These are phyloP conservation scores for Cotesia chilonis DNA, from an alignment of 1,140 invertebrate genomes.

Conservation along the genomic window DNA sequence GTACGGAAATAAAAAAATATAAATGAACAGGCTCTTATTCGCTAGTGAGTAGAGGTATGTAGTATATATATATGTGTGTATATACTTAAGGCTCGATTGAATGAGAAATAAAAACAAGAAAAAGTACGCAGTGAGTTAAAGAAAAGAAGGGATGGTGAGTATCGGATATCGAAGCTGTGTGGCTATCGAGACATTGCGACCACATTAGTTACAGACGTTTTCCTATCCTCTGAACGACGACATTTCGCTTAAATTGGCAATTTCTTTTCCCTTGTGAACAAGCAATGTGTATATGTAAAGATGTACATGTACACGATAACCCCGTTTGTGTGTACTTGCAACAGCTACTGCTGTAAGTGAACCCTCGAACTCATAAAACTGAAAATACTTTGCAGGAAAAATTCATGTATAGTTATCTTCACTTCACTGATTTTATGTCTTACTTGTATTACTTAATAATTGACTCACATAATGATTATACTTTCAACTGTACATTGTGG, in stretches of 20 bases:
- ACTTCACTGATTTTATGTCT: no score
- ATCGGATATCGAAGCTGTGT: slow-evolving; percentile 25
- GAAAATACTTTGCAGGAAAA: slow-evolving; percentile 27
- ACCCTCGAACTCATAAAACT: slow-evolving; percentile 28
- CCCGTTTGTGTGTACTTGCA: no score
- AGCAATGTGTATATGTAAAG: background rate
- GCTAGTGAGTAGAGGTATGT: background rate
- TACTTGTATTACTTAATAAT: no score
- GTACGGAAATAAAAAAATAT: no score
- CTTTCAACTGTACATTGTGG: no score
- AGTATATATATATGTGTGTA: no score
- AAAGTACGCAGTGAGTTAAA: slow-evolving; percentile 1
- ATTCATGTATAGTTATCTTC: background rate
- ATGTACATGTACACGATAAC: no score
- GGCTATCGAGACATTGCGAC: slow-evolving; percentile 22
- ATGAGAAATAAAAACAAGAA: background rate
- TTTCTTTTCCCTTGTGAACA: slow-evolving; percentile 28
- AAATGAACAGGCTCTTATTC: no score
- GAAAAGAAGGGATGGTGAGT: background rate
- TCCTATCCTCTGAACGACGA: slow-evolving; percentile 18
- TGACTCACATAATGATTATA: no score
- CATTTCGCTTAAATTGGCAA: slow-evolving; percentile 37
- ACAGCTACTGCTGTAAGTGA: background rate
- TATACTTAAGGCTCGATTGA: background rate
- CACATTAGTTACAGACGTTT: slow-evolving; percentile 39